phyloP scores from a whole-genome alignment of 2,113 vertebrate species.

The Lucifuga dentata region DNA sequence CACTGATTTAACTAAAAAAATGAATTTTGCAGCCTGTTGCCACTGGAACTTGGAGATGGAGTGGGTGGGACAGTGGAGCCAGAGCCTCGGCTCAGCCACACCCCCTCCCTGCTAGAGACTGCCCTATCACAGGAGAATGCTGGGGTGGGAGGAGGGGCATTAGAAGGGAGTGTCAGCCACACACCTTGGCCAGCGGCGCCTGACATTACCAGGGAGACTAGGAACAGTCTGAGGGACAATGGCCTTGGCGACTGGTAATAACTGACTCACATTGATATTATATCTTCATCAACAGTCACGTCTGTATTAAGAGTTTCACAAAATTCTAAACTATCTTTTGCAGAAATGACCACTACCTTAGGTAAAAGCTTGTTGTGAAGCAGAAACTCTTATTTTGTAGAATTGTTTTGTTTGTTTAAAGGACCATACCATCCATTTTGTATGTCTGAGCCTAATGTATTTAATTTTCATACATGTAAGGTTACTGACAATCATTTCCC shows the following conservation, averaged over 20 bases:
- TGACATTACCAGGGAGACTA: slow-evolving; percentile 96
- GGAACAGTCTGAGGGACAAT: slow-evolving; percentile 87
- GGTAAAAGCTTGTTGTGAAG: too few species aligned
- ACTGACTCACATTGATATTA: background rate
- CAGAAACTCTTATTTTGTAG: too few species aligned
- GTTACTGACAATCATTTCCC: too few species aligned
- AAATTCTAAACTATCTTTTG: too few species aligned
- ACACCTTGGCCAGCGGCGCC: slow-evolving; percentile 94
- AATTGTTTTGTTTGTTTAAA: too few species aligned
- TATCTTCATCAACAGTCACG: background rate
- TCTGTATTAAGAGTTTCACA: background rate
- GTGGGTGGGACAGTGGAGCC: slow-evolving; percentile 80
- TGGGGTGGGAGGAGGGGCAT: slow-evolving; percentile 68
- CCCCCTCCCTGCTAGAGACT: slow-evolving; percentile 90
- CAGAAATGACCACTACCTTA: too few species aligned
- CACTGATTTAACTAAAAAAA: background rate
- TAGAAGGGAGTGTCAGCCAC: slow-evolving; percentile 85
- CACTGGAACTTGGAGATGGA: slow-evolving; percentile 83
- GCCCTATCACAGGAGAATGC: slow-evolving; percentile 89
- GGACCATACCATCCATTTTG: too few species aligned
- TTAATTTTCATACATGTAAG: too few species aligned
- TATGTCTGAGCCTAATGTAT: too few species aligned
- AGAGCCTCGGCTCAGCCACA: slow-evolving; percentile 85
- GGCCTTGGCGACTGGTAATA: slow-evolving; percentile 81
- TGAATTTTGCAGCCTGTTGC: slow-evolving; percentile 77